Percentiles rank a stretch among this genome's conserved stretches.
phyloP scores from a whole-genome alignment of 2,113 vertebrate species.

The Actinemys pallida region DNA sequence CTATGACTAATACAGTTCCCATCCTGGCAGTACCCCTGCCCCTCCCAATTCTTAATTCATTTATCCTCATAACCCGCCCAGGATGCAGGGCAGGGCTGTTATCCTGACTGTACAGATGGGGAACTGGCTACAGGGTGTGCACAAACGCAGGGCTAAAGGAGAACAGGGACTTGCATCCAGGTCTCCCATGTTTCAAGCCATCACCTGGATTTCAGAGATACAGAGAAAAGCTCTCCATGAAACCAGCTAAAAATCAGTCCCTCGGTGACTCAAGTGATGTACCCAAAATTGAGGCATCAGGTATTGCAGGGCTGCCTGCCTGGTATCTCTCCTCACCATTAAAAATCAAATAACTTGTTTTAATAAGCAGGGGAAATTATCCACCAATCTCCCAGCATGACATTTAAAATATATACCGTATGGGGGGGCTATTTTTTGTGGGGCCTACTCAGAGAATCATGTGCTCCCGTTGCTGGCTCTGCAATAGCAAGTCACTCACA shows the following conservation, averaged over 20 bases:
- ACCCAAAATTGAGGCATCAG: rapidly evolving
- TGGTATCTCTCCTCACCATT: background rate
- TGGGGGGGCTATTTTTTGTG: rapidly evolving
- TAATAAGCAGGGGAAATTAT: rapidly evolving
- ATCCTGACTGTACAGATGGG: background rate
- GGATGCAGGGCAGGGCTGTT: background rate
- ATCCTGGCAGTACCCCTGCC: background rate
- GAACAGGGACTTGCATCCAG: background rate
- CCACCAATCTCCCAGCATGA: background rate
- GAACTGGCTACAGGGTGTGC: background rate
- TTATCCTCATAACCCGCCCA: background rate
- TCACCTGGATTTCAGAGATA: background rate
- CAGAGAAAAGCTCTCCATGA: background rate
- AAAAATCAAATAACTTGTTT: background rate
- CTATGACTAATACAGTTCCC: background rate
- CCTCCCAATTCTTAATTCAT: background rate
- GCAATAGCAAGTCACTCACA: background rate
- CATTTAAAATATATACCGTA: background rate
- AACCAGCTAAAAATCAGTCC: background rate
- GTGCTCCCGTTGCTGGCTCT: background rate
- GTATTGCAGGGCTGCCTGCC: background rate
- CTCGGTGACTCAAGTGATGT: background rate
- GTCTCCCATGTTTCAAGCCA: background rate
- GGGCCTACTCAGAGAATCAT: rapidly evolving
- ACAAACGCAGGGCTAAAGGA: background rate